These are phyloP conservation scores for Lacanobia wlatinum DNA, from an alignment of 2,888 invertebrate genomes.

Conservation along the genomic window DNA sequence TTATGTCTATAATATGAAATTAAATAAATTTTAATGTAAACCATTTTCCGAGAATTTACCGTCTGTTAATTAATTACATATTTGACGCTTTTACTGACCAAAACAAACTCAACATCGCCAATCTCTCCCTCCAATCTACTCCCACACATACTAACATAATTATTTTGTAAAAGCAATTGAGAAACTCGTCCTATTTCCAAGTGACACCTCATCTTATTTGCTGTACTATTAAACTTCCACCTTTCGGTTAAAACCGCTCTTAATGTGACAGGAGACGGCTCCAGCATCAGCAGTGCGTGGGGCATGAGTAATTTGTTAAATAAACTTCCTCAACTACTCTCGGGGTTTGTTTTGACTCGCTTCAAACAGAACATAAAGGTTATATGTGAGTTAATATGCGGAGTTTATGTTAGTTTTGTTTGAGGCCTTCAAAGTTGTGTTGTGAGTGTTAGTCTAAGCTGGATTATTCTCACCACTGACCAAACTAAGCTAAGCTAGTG, in stretches of 20 bases:
- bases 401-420: slow-evolving; percentile 6
- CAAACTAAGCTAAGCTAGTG: background rate
- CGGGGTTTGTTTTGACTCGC: slow-evolving; percentile 29
- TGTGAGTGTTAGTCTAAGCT: background rate
- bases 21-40: too few species aligned
- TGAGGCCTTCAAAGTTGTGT: slow-evolving; percentile 4
- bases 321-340: slow-evolving; percentile 43
- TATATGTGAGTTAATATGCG: slow-evolving; percentile 8
- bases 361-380: slow-evolving; percentile 3
- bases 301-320: slow-evolving; percentile 51
- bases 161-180: slow-evolving; percentile 37
- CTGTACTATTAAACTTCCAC: slow-evolving; percentile 34
- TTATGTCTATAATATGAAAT: too few species aligned
- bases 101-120: background rate
- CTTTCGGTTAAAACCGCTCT: slow-evolving; percentile 29
- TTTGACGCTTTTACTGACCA: too few species aligned
- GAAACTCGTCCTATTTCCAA: slow-evolving; percentile 11
- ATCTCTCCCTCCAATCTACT: background rate
- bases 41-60: too few species aligned
- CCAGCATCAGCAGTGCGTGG: slow-evolving; percentile 26
- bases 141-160: background rate
- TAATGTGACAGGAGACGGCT: slow-evolving; percentile 44
- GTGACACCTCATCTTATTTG: slow-evolving; percentile 7
- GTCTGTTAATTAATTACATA: too few species aligned
- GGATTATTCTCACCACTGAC: background rate